A percentile compares a stretch with the other conserved stretches of the same genome.
Evolutionary conservation across 2,113 vertebrate species (phyloP).

Genomic region (Plecturocebus donacophilus): DNA sequence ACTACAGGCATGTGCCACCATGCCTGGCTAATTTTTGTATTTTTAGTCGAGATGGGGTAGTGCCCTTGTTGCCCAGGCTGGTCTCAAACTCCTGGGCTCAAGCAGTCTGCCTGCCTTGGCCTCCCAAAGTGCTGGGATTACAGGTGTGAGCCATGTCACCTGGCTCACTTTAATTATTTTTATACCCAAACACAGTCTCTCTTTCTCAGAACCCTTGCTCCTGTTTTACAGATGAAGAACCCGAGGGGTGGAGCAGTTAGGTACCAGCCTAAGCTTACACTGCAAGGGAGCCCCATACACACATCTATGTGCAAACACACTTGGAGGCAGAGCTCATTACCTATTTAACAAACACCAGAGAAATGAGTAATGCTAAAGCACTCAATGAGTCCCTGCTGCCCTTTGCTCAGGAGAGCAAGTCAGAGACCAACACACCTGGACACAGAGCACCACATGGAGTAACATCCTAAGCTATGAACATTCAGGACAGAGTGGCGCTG

Average conservation of each 20-base stretch:
- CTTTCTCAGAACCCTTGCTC: not conserved
- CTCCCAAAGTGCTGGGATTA: no score
- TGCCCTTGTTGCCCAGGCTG: no score
- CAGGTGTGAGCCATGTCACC: no score
- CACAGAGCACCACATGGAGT: accelerated
- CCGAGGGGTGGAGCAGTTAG: not conserved
- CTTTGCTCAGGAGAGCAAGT: not conserved
- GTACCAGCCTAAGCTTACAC: not conserved
- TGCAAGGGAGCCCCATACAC: not conserved
- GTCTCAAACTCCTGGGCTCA: no score
- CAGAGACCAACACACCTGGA: not conserved
- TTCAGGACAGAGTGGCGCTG: not conserved
- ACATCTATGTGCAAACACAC: not conserved
- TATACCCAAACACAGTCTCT: not conserved
- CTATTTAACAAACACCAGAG: not conserved
- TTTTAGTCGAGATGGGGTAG: no score
- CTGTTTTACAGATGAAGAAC: not conserved
- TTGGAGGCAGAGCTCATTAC: not conserved
- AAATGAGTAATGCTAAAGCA: not conserved
- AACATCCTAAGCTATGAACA: not conserved
- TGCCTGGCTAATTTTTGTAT: no score
- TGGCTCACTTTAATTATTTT: not conserved
- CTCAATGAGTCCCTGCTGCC: not conserved
- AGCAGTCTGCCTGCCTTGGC: no score
- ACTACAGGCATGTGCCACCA: no score